phyloP scores from a whole-genome alignment of 2,888 invertebrate genomes.

The Leptopilina drosophilae region DNA sequence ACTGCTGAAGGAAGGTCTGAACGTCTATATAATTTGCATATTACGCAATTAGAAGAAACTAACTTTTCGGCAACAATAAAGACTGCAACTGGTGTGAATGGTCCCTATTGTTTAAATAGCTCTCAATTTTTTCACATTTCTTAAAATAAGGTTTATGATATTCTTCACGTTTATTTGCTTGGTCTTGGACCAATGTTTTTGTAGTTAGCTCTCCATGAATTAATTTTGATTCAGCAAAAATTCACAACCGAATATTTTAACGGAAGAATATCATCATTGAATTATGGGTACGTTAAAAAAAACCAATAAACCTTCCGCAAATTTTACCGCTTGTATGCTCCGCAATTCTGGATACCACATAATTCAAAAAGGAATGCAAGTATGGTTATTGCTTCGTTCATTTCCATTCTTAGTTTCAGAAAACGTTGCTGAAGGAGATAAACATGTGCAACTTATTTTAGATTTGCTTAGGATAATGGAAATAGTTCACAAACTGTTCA shows the following conservation, averaged over 20 bases:
- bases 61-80: no score
- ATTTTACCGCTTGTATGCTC: slow-evolving; percentile 46
- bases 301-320: slow-evolving; percentile 46
- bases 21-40: no score
- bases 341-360: slow-evolving; percentile 42
- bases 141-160: no score
- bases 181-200: no score
- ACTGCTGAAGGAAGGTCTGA: no score
- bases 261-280: slow-evolving; percentile 14
- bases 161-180: no score
- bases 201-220: no score
- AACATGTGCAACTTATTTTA: slow-evolving; percentile 45
- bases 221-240: no score
- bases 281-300: slow-evolving; percentile 7
- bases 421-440: slow-evolving; percentile 45
- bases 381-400: slow-evolving; percentile 46
- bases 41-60: no score
- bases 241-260: background rate
- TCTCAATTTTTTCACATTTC: no score
- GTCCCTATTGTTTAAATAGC: no score
- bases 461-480: slow-evolving; percentile 47
- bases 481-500: slow-evolving; percentile 7
- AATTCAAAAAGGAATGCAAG: slow-evolving; percentile 54
- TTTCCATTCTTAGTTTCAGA: slow-evolving; percentile 51
- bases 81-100: no score